These are phyloP conservation scores for Sepioteuthis lessoniana DNA, from an alignment of 2,888 invertebrate species.

Conservation along the genomic window DNA sequence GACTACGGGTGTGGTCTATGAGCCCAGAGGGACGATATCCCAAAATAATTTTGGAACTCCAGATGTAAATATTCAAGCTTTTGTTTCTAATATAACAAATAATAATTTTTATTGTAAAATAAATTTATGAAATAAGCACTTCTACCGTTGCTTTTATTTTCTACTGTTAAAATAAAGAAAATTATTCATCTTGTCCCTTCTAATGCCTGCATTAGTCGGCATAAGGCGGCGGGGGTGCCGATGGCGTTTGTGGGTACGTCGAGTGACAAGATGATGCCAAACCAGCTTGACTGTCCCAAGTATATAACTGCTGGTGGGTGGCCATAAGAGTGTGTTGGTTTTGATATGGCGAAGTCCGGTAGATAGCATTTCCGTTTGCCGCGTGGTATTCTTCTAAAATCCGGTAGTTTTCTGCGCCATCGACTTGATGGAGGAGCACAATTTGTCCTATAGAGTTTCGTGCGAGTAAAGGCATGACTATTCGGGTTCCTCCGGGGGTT, in stretches of 20 bases:
- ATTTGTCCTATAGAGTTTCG: neutral
- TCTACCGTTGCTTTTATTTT: too few species aligned
- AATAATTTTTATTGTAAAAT: too few species aligned
- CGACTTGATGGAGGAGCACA: neutral
- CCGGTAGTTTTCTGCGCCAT: neutral
- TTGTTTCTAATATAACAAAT: too few species aligned
- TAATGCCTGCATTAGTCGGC: too few species aligned
- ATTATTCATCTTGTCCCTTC: neutral
- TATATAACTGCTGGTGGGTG: constrained; percentile 15
- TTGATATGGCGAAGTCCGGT: neutral
- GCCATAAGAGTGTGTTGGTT: neutral
- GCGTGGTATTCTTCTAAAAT: neutral
- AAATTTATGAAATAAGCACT: too few species aligned
- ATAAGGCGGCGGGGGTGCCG: neutral
- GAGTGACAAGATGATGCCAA: neutral
- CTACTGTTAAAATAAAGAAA: too few species aligned
- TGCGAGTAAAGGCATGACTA: neutral
- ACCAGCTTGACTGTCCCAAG: neutral
- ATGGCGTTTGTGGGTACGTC: neutral
- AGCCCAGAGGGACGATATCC: too few species aligned
- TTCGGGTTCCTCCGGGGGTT: neutral
- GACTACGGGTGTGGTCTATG: too few species aligned
- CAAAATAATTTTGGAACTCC: too few species aligned
- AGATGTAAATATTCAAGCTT: too few species aligned
- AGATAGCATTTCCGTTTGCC: neutral